Percentiles rank a stretch among this genome's conserved stretches.
phyloP scores from a whole-genome alignment of 2,888 invertebrate species.

The Bellardia bayeri region DNA sequence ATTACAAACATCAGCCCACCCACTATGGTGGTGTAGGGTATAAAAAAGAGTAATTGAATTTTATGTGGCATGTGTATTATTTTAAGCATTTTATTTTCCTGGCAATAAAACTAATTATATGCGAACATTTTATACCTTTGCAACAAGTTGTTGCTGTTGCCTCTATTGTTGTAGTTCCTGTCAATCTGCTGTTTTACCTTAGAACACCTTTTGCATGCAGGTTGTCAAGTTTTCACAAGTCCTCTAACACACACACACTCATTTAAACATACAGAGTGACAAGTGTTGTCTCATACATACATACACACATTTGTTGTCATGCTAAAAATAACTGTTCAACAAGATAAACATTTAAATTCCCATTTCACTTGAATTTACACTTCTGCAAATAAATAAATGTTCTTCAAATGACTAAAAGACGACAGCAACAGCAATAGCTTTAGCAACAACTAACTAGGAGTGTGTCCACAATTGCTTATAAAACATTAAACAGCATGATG shows the following conservation, averaged over 20 bases:
- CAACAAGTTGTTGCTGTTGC: slow-evolving; percentile 30
- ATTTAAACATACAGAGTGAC: neutral
- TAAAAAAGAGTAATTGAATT: slow-evolving; percentile 27
- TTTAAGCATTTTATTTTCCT: slow-evolving; percentile 25
- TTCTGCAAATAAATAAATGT: slow-evolving; percentile 47
- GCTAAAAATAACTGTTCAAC: slow-evolving; percentile 39
- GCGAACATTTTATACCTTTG: slow-evolving; percentile 22
- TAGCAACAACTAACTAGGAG: neutral
- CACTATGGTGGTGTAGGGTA: neutral
- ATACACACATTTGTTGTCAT: neutral
- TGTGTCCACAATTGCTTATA: neutral
- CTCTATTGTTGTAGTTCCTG: neutral
- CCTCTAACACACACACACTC: neutral
- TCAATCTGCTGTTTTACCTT: slow-evolving; percentile 1
- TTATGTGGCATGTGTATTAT: neutral
- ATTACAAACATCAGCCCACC: too few relatives aligned
- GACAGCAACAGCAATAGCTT: neutral
- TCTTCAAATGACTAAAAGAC: slow-evolving; percentile 18
- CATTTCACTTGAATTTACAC: slow-evolving; percentile 56
- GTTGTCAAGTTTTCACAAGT: slow-evolving; percentile 6
- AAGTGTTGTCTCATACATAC: neutral
- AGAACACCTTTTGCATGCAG: slow-evolving; percentile 3
- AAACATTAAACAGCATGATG: slow-evolving; percentile 16
- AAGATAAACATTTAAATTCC: slow-evolving; percentile 33
- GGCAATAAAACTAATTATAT: slow-evolving; percentile 34